Evolutionary conservation across 2,797 vertebrate species (phyloP), one percentile per base, ranked within the genome.

Genomic region (Cyprinella venusta): DNA sequence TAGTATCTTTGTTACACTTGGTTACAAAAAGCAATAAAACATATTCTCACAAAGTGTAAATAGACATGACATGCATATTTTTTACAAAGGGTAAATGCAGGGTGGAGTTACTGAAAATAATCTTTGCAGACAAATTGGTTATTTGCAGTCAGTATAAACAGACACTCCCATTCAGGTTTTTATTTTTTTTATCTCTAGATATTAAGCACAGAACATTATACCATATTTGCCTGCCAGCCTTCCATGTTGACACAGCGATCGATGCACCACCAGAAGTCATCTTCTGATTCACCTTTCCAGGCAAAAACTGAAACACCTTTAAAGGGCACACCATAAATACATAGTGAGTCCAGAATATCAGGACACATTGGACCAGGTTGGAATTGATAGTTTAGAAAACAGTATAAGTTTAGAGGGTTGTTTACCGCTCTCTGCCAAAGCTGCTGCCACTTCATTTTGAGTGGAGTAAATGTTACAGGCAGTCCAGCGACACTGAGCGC

Each of bases 201-300:
- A 59, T 59, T 38, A 56, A 16, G 45, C 2, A 7, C 40, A 79
- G 40, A 61, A 24, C 71, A 65, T 82, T 82, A 38, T 95, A 99
- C 98, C 98, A 99, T 99, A 90, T 99, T 99, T 88, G 97, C 95
- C 92, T 99, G 97, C 97, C 97, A 99, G 90, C 96, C 94, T 68
- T 98, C 97, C 4, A 95, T 93, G 90, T 96, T 98, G 88, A 99
- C 96, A 90, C 97, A 99, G 89, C 96, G 96, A 91, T 99, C 98
- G 52, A 99, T 99, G 91, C 97, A 99, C 98, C 98, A 99, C 98
- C 98, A 99, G 94, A 99, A 99, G 91, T 99, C 98, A 76, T 99
- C 98, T 92, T 99, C 98, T 0, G 97, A 98, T 90, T 99, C 98
- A 36, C 98, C 98, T 86, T 99, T 99, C 98, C 98, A 99, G 59